Evolutionary conservation across 2,888 invertebrate species (phyloP).

Genomic region (Teleogryllus oceanicus): DNA sequence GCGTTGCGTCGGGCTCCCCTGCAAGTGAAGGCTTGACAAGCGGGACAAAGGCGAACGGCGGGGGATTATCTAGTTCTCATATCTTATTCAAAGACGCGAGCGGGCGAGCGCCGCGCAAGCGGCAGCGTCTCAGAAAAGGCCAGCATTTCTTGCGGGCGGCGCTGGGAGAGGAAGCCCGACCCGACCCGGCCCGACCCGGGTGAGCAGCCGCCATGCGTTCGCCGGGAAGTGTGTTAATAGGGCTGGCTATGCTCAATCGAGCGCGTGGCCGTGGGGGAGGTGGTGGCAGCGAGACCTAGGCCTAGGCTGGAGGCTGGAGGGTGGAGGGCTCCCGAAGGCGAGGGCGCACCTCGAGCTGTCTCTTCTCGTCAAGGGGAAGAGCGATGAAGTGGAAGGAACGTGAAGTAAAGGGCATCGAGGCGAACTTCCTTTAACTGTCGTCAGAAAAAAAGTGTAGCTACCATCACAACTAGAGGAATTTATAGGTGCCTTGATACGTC

Average conservation of each 20-base stretch:
- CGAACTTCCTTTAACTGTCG: too few species aligned
- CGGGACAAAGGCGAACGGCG: constrained; percentile 1
- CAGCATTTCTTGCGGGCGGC: not conserved
- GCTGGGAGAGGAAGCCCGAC: not conserved
- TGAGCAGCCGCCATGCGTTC: not conserved
- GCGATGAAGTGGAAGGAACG: too few species aligned
- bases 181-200: too few species aligned
- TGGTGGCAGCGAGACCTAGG: too few species aligned
- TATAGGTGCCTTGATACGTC: too few species aligned
- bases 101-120: not conserved
- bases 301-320: too few species aligned
- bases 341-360: too few species aligned
- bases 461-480: too few species aligned
- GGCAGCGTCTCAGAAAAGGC: not conserved
- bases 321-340: too few species aligned
- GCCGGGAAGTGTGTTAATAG: not conserved
- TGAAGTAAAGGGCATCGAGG: too few species aligned
- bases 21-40: constrained; percentile 12
- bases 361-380: too few species aligned
- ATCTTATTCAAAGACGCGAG: constrained; percentile 6
- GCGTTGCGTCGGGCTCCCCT: not conserved
- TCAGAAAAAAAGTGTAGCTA: too few species aligned
- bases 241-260: not conserved
- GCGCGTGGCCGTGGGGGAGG: not conserved
- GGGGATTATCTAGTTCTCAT: constrained; percentile 18